These are phyloP conservation scores for Bucorvus abyssinicus DNA, from an alignment of 2,797 vertebrate species.

Conservation along the genomic window DNA sequence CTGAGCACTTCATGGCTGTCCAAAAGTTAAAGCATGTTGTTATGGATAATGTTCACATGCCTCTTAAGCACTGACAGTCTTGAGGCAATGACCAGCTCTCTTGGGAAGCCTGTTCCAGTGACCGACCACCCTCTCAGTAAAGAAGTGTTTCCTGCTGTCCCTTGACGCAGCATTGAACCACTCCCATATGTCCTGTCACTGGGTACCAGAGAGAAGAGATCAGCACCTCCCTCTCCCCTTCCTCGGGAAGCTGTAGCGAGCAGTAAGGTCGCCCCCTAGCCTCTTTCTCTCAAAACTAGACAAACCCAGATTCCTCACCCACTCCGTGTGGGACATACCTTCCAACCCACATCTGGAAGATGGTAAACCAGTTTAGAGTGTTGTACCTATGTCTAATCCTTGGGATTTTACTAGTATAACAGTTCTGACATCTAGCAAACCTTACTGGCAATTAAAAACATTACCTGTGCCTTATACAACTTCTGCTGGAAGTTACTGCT, in stretches of 20 bases:
- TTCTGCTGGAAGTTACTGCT: not conserved
- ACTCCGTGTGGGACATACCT: not conserved
- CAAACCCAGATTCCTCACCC: not conserved
- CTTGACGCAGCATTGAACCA: not conserved
- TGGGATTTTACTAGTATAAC: not conserved
- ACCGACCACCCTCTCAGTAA: not conserved
- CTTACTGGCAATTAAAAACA: not conserved
- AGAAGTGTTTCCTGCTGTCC: not conserved
- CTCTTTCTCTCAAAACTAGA: not conserved
- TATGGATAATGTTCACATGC: not conserved
- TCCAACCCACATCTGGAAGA: not conserved
- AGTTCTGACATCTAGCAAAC: not conserved
- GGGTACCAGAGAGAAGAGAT: not conserved
- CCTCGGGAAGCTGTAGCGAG: not conserved
- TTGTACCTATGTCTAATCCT: not conserved
- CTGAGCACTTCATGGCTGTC: not conserved
- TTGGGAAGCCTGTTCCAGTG: not conserved
- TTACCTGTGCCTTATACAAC: not conserved
- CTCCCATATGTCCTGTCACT: rapidly evolving
- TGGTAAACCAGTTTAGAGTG: not conserved
- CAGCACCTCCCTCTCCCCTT: not conserved
- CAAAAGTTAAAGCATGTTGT: not conserved
- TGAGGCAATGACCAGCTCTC: not conserved
- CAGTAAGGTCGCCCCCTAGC: not conserved
- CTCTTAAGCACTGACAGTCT: not conserved